Conservation (phyloP, 2,113 vertebrate genomes). For the Corynorhinus townsendii region DNA sequence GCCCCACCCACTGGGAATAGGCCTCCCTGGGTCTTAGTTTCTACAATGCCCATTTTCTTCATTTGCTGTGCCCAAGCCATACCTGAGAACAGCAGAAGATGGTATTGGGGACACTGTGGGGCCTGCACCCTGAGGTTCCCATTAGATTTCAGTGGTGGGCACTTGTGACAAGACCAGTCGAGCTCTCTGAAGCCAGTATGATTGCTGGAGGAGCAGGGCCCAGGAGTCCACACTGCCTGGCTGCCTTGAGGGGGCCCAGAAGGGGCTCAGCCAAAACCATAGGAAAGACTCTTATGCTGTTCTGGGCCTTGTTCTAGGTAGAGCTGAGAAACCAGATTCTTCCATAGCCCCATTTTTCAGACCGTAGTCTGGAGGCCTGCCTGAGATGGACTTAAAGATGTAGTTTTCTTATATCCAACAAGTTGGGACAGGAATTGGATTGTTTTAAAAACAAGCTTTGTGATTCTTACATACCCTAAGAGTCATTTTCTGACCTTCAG, state of each 20-base stretch:
- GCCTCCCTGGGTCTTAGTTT: neutral
- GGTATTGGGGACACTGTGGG: neutral
- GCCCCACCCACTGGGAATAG: constrained; percentile 51
- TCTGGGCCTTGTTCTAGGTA: neutral
- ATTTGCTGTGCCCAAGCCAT: neutral
- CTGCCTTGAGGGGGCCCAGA: neutral
- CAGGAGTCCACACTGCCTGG: neutral
- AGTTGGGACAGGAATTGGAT: neutral
- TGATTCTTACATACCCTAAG: neutral
- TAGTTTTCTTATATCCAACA: neutral
- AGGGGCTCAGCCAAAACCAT: neutral
- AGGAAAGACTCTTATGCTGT: neutral
- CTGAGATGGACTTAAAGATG: neutral
- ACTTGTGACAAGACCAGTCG: neutral
- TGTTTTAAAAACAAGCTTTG: neutral
- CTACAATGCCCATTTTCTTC: neutral
- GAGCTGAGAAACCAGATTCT: neutral
- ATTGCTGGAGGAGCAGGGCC: neutral
- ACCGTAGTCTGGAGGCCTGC: neutral
- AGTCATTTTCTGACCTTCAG: neutral
- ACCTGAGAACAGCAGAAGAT: neutral
- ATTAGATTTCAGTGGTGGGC: neutral
- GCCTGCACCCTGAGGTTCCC: neutral
- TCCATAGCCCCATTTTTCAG: neutral
- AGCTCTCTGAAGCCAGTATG: neutral